A percentile compares a stretch with the other conserved stretches of the same genome.
These are phyloP conservation scores for Siderastrea radians DNA, from an alignment of 92 coral and sea anemone species.

Conservation along the genomic window DNA sequence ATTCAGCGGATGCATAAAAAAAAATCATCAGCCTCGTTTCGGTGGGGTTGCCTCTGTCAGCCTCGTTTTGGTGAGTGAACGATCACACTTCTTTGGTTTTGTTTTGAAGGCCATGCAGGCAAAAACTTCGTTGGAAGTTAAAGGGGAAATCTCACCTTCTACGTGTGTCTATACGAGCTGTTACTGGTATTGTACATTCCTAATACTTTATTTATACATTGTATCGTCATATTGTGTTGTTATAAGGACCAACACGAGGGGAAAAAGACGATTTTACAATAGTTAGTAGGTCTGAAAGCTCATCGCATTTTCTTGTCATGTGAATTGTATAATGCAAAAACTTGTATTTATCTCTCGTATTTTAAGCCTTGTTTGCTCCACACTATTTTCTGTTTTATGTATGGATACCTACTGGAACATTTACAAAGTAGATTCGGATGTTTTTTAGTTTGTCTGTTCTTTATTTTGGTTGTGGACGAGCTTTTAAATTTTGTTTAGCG, in stretches of 20 bases:
- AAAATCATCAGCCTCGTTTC: slow-evolving; percentile 37
- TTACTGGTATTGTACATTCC: slow-evolving; percentile 81
- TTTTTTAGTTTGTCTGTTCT: background rate
- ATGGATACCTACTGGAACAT: background rate
- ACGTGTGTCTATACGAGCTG: slow-evolving; percentile 94
- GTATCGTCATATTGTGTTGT: background rate
- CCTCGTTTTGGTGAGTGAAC: slow-evolving; percentile 58
- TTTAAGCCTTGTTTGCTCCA: no score
- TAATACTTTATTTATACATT: background rate
- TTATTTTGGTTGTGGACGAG: background rate
- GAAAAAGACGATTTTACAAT: background rate
- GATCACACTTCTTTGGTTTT: slow-evolving; percentile 21
- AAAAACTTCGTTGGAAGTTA: slow-evolving; percentile 70
- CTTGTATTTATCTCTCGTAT: background rate
- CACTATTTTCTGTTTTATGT: background rate
- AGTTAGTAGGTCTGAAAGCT: background rate
- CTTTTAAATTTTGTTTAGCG: slow-evolving; percentile 39
- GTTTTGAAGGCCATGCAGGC: slow-evolving; percentile 71
- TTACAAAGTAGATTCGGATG: background rate
- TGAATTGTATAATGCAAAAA: slow-evolving; percentile 5
- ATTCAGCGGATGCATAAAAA: slow-evolving; percentile 22
- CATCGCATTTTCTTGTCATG: background rate
- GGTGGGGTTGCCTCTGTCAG: background rate
- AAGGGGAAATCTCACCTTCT: slow-evolving; percentile 85
- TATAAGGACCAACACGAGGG: background rate